phyloP scores from a whole-genome alignment of 2,888 invertebrate genomes.

The Neocrepidodera transversa region DNA sequence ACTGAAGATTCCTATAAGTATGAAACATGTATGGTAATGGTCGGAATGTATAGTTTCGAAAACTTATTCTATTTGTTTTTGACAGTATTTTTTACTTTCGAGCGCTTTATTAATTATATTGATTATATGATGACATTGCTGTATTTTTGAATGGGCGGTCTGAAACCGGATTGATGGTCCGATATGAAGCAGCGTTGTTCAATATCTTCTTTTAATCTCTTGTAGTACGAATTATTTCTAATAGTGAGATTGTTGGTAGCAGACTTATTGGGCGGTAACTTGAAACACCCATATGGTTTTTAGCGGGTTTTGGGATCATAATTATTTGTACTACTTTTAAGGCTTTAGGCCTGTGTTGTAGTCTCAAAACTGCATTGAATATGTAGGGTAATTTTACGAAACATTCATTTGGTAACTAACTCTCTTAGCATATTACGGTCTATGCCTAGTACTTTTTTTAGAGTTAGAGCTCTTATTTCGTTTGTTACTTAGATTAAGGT shows the following conservation, averaged over 20 bases:
- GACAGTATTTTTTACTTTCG: background rate
- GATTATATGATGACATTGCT: background rate
- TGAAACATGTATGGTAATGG: too few species aligned
- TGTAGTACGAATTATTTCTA: conserved; percentile 1
- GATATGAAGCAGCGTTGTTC: too few species aligned
- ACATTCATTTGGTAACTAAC: conserved; percentile 1
- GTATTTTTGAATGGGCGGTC: background rate
- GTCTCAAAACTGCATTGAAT: conserved; percentile 6
- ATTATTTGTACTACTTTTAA: conserved; percentile 1
- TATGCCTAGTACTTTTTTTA: background rate
- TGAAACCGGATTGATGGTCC: background rate
- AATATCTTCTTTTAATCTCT: conserved; percentile 1
- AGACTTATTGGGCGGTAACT: conserved; percentile 12
- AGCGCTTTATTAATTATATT: background rate
- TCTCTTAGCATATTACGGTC: conserved; percentile 6
- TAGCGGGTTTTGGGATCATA: background rate
- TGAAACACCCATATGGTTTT: background rate
- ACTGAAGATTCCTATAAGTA: too few species aligned
- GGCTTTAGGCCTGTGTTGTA: background rate
- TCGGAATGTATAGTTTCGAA: too few species aligned
- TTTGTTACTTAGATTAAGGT: background rate
- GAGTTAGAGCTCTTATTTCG: background rate
- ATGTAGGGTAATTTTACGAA: background rate
- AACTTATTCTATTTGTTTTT: too few species aligned
- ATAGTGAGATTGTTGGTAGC: conserved; percentile 5